These are phyloP conservation scores for Schizopygopsis malacanthus DNA, from an alignment of 2,797 vertebrate species.

Conservation along the genomic window DNA sequence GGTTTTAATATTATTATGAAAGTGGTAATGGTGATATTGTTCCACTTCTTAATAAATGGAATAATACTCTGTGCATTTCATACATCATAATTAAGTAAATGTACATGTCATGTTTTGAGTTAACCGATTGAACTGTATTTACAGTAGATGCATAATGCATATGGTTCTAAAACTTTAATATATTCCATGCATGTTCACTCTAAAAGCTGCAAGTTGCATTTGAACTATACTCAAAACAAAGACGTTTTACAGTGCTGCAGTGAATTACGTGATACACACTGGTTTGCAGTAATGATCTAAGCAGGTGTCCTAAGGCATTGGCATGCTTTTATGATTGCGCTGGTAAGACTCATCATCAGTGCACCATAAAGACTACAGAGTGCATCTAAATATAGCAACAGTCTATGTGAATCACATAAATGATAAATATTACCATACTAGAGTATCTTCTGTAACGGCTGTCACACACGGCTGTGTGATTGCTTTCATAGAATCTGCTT, in stretches of 20 bases:
- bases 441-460: conserved; percentile 3
- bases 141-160: not conserved
- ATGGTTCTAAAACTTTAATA: not conserved
- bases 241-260: not conserved
- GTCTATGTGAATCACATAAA: conserved; percentile 19
- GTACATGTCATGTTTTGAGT: not conserved
- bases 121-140: not conserved
- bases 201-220: not conserved
- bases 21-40: not conserved
- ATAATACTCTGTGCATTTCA: not conserved
- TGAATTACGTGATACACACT: not conserved
- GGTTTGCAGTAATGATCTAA: conserved; percentile 2
- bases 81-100: not conserved
- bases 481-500: not conserved
- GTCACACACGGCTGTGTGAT: conserved; percentile 3
- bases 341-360: not conserved
- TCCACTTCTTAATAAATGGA: not conserved
- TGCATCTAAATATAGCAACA: conserved; percentile 1
- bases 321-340: conserved; percentile 17
- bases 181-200: not conserved
- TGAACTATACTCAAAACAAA: not conserved
- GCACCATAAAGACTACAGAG: conserved; percentile 10
- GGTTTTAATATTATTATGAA: not conserved
- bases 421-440: not conserved
- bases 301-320: conserved; percentile 20